phyloP scores from a whole-genome alignment of 2,888 invertebrate species.

The Dasypolia templi region DNA sequence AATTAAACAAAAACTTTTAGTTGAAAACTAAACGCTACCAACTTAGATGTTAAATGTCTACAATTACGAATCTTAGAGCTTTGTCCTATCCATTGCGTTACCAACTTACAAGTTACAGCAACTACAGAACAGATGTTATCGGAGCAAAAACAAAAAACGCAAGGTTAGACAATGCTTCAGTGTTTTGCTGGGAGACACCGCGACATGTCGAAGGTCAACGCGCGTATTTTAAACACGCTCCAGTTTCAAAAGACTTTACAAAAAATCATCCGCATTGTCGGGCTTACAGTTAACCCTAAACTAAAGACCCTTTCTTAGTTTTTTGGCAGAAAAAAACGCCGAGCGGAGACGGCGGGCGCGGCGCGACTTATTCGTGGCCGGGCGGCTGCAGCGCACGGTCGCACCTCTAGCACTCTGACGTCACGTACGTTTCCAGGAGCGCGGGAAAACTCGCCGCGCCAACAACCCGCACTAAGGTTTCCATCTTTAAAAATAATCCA shows the following conservation, averaged over 20 bases:
- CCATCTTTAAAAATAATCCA: slow-evolving; percentile 69
- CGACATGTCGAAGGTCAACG: slow-evolving; percentile 74
- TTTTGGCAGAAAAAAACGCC: slow-evolving; percentile 87
- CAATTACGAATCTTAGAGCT: slow-evolving; percentile 45
- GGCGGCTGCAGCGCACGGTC: slow-evolving; percentile 87
- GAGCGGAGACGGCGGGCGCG: slow-evolving; percentile 75
- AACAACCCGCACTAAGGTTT: slow-evolving; percentile 64
- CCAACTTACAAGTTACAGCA: slow-evolving; percentile 29
- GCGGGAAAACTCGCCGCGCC: slow-evolving; percentile 86
- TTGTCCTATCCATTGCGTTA: slow-evolving; percentile 51
- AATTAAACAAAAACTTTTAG: slow-evolving; percentile 39
- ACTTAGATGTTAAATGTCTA: slow-evolving; percentile 39
- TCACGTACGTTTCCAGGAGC: slow-evolving; percentile 80
- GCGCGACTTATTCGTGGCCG: slow-evolving; percentile 84
- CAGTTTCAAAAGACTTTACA: slow-evolving; percentile 70
- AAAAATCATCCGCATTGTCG: slow-evolving; percentile 78
- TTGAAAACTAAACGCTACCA: slow-evolving; percentile 35
- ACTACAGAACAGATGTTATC: slow-evolving; percentile 62
- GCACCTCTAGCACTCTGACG: slow-evolving; percentile 71
- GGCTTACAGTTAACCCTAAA: slow-evolving; percentile 87
- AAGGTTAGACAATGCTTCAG: slow-evolving; percentile 65
- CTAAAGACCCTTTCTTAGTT: slow-evolving; percentile 86
- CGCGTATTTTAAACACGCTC: slow-evolving; percentile 71
- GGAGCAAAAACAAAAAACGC: slow-evolving; percentile 68
- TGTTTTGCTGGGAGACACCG: slow-evolving; percentile 54